phyloP scores from a whole-genome alignment of 2,113 vertebrate genomes.

The Leucopsar rothschildi region DNA sequence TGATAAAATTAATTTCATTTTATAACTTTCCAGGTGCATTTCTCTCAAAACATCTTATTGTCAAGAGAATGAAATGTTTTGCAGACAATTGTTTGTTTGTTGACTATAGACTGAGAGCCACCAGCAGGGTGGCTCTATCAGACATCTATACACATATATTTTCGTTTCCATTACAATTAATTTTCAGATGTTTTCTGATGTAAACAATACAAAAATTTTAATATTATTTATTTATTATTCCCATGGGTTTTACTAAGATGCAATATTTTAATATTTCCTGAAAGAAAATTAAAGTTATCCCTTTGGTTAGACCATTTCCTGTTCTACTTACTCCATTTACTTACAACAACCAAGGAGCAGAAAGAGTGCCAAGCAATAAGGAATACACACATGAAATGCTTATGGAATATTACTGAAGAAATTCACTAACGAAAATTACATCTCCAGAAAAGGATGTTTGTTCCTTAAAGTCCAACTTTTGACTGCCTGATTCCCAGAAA shows the following conservation, averaged over 20 bases:
- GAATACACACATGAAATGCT: neutral
- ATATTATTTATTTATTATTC: neutral
- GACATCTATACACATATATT: neutral
- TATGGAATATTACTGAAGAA: neutral
- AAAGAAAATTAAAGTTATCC: neutral
- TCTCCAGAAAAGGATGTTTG: neutral
- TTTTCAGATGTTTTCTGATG: neutral
- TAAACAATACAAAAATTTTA: neutral
- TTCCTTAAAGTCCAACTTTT: neutral
- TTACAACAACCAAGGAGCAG: neutral
- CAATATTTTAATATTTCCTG: neutral
- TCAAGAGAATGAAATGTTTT: neutral
- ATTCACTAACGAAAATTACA: neutral
- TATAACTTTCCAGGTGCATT: neutral
- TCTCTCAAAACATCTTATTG: neutral
- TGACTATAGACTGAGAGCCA: neutral
- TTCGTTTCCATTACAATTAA: neutral
- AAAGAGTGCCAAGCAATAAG: neutral
- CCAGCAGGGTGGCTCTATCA: neutral
- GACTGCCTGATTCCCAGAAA: neutral
- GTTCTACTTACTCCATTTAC: neutral
- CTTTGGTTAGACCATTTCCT: neutral
- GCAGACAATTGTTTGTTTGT: neutral
- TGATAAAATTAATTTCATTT: neutral
- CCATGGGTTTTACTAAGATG: neutral